Percentiles rank a stretch among this genome's conserved stretches.
Evolutionary conservation across 2,113 vertebrate species (phyloP).

Genomic region (Sylvia atricapilla): DNA sequence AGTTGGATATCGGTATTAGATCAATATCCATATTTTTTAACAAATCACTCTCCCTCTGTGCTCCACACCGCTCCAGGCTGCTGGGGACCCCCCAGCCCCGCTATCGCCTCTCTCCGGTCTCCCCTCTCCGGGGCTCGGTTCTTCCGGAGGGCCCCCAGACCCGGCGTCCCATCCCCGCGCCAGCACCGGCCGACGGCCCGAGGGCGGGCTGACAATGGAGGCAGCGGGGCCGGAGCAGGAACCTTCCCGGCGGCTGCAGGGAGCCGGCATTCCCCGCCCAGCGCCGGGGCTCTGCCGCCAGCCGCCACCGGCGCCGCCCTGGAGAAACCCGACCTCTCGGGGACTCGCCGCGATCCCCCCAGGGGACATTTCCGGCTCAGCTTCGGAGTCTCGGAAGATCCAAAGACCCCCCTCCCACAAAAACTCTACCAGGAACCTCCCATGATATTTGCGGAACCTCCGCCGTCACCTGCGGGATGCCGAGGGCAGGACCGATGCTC

Average conservation of each 20-base stretch:
- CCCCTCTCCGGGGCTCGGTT: background rate
- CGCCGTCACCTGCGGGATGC: background rate
- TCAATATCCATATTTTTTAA: too few relatives aligned
- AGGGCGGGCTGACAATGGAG: background rate
- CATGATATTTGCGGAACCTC: background rate
- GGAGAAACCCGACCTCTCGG: too few relatives aligned
- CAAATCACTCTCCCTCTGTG: background rate
- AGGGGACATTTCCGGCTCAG: background rate
- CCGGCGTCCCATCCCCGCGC: background rate
- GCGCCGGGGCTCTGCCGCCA: background rate
- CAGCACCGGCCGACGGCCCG: background rate
- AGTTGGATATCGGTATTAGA: too few relatives aligned
- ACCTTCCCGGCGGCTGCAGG: too few relatives aligned
- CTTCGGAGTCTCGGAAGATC: background rate
- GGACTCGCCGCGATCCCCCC: background rate
- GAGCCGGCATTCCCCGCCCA: background rate
- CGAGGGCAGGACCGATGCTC: rapidly evolving
- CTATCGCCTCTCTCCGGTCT: background rate
- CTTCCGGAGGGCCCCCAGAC: background rate
- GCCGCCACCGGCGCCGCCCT: too few relatives aligned
- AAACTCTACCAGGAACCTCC: background rate
- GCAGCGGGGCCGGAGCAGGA: background rate
- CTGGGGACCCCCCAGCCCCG: background rate
- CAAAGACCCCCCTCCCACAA: background rate
- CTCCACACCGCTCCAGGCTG: background rate